phyloP scores from a whole-genome alignment of 2,113 vertebrate species.

The Mesitornis unicolor region DNA sequence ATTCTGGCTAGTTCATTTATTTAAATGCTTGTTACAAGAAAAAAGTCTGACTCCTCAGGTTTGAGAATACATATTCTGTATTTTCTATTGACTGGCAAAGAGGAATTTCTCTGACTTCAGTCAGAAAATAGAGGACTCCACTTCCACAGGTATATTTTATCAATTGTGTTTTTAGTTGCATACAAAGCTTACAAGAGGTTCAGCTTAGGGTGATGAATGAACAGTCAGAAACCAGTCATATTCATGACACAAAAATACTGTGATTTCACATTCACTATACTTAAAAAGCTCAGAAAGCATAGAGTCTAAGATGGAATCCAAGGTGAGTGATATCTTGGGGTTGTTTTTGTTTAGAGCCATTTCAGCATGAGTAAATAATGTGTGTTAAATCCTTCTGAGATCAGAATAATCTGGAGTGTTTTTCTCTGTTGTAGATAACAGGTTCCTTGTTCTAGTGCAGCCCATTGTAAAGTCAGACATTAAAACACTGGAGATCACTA shows the following conservation, averaged over 20 bases:
- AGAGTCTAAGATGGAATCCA: neutral
- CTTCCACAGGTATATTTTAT: neutral
- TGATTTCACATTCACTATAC: neutral
- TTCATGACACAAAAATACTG: neutral
- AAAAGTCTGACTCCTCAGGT: neutral
- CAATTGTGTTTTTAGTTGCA: neutral
- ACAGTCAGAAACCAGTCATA: neutral
- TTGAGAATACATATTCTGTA: neutral
- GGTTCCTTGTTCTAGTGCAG: neutral
- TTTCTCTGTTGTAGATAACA: neutral
- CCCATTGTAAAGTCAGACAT: neutral
- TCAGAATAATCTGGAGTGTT: neutral
- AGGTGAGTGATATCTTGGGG: neutral
- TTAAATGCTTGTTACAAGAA: neutral
- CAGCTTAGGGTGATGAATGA: neutral
- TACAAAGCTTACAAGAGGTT: neutral
- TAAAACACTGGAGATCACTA: neutral
- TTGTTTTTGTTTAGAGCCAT: neutral
- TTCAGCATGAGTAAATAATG: neutral
- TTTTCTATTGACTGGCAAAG: neutral
- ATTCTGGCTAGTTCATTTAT: slow-evolving; percentile 77
- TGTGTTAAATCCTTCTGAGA: neutral
- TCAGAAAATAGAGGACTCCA: neutral
- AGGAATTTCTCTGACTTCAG: neutral
- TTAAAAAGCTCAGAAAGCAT: neutral